These are phyloP conservation scores for Acropternis orthonyx DNA, from an alignment of 2,797 vertebrate genomes.

Conservation along the genomic window DNA sequence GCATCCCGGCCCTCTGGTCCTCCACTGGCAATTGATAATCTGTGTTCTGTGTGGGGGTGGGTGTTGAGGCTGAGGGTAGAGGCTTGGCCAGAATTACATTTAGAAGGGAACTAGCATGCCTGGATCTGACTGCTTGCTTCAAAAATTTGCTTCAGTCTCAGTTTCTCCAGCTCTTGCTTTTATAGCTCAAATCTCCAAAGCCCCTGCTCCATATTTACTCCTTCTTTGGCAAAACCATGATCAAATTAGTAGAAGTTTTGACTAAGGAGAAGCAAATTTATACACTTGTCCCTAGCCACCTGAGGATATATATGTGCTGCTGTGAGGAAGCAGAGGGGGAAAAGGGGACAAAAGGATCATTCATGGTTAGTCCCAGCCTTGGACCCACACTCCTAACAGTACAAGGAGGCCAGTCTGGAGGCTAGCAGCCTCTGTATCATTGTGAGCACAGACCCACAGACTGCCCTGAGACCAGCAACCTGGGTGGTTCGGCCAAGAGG, in stretches of 20 bases:
- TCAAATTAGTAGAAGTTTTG: constrained; percentile 58
- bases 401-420: neutral
- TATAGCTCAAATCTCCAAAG: constrained; percentile 31
- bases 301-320: constrained; percentile 11
- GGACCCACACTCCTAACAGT: neutral
- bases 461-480: neutral
- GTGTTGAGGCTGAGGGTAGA: accelerated
- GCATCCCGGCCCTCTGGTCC: neutral
- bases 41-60: neutral
- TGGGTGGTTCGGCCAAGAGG: neutral
- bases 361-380: neutral
- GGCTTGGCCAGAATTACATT: neutral
- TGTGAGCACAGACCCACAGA: neutral
- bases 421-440: neutral
- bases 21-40: neutral
- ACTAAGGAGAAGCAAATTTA: constrained; percentile 43
- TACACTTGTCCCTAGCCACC: constrained; percentile 17
- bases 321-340: neutral
- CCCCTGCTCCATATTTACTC: constrained; percentile 38
- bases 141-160: neutral
- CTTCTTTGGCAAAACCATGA: constrained; percentile 45
- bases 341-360: constrained; percentile 26
- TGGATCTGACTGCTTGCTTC: neutral
- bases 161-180: constrained; percentile 33
- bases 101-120: neutral